Conservation (phyloP, 2,888 invertebrate species). For the Bellardia bayeri region DNA sequence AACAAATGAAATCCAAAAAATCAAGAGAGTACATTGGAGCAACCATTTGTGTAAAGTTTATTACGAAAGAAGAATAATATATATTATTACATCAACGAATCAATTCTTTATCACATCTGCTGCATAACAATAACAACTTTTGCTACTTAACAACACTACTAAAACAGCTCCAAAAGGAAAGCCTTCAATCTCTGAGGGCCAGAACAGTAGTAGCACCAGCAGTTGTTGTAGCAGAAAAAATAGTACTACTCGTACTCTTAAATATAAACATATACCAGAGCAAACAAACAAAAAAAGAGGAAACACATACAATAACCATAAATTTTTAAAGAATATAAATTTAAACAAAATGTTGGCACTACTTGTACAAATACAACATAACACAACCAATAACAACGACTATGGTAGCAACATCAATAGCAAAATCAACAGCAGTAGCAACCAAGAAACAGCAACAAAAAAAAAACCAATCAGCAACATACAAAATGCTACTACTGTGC, state of each 20-base stretch:
- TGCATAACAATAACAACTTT: neutral
- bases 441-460: neutral
- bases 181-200: conserved; percentile 16
- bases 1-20: no score
- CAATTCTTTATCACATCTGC: neutral
- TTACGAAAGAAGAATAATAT: no score
- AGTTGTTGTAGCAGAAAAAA: conserved; percentile 38
- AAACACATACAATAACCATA: conserved; percentile 70
- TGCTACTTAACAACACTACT: neutral
- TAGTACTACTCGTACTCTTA: conserved; percentile 10
- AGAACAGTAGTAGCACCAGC: conserved; percentile 17
- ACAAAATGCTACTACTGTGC: conserved; percentile 56
- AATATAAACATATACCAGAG: conserved; percentile 2
- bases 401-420: conserved; percentile 25
- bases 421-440: conserved; percentile 17
- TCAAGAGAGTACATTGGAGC: no score
- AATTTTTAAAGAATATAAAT: conserved; percentile 72
- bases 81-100: conserved; percentile 6
- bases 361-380: conserved; percentile 65
- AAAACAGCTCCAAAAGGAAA: conserved; percentile 24
- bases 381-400: conserved; percentile 50
- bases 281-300: conserved; percentile 20
- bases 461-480: conserved; percentile 37
- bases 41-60: no score
- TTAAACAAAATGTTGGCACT: conserved; percentile 72